Base-by-base conservation (phyloP, 2,113 vertebrate genomes). In the Cranoglanis bouderius region DNA sequence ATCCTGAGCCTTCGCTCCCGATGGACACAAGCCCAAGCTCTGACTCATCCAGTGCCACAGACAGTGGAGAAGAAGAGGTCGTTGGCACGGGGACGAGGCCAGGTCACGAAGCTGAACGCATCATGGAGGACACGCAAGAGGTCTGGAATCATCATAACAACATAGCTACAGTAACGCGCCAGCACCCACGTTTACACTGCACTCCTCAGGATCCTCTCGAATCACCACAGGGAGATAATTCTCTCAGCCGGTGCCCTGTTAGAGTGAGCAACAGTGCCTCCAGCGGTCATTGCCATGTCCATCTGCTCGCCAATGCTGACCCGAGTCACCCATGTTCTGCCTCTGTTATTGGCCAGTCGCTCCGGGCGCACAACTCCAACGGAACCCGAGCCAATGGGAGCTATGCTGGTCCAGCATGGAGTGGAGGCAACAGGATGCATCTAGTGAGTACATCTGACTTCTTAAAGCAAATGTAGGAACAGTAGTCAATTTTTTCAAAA, bases 1-100 rank as follows among this genome's bases (percentile, higher is more conserved):
- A 94, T 26, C 92, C 92, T 0, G 91, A 94, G 65, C 86, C 88
- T 1, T 49, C 75, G 3, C 55, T 88, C 6, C 40, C 93, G 59
- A 95, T 95, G 95, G 95, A 96, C 51, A 95, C 93, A 70, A 92
- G 93, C 88, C 53, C 87, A 21, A 94, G 93, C 91, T 92, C 94
- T 0, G 87, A 91, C 91, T 96, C 95, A 32, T 87, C 51, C 92
- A 92, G 91, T 0, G 46, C 90, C 0, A 92, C 94, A 4, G 97
- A 99, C 92, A 96, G 97, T 86, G 96, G 96, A 1, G 97, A 98
- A 94, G 96, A 96, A 86, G 98, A 99, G 92, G 97, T 97, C 89
- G 96, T 98, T 0, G 96, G 97, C 75, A 95, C 96, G 53, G 97
- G 98, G 88, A 97, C 97, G 21, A 94, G 97, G 88, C 97, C 97